A percentile compares a stretch with the other conserved stretches of the same genome.
These are phyloP conservation scores for Drosophila nannoptera DNA, from an alignment of 1,140 invertebrate species.

Conservation along the genomic window DNA sequence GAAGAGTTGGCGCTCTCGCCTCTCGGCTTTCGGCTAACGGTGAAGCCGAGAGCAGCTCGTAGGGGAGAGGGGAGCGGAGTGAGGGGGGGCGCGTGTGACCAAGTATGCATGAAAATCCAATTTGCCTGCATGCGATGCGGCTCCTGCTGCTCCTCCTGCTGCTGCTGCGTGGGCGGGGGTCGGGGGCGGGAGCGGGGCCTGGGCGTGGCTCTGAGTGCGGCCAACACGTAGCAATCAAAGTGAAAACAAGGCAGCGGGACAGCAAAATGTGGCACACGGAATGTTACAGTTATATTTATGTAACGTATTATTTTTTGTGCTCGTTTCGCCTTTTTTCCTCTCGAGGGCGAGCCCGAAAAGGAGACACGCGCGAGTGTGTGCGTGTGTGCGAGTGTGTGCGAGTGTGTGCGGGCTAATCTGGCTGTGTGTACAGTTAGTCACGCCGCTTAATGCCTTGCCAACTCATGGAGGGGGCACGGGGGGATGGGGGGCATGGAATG, in stretches of 20 bases:
- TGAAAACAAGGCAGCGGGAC: constrained; percentile 60
- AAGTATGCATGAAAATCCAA: constrained; percentile 77
- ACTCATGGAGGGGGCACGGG: background rate
- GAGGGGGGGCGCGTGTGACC: constrained; percentile 56
- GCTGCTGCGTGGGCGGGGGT: background rate
- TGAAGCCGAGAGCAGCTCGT: constrained; percentile 4
- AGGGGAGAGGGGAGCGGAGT: constrained; percentile 5
- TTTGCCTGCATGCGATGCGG: constrained; percentile 58
- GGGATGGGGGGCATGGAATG: background rate
- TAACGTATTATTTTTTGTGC: constrained; percentile 50
- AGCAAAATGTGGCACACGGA: constrained; percentile 36
- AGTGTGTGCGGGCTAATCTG: constrained; percentile 17
- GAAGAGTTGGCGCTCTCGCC: constrained; percentile 43
- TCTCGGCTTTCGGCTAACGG: background rate
- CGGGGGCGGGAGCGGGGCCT: background rate
- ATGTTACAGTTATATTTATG: constrained; percentile 66
- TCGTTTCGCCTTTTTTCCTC: constrained; percentile 20
- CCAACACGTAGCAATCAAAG: constrained; percentile 75
- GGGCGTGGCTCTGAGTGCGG: constrained; percentile 9
- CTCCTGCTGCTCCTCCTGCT: background rate
- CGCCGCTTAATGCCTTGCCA: constrained; percentile 21
- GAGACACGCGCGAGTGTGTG: background rate
- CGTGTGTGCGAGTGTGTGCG: background rate
- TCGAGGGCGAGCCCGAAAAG: background rate
- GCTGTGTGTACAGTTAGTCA: constrained; percentile 25